Evolutionary conservation across 2,113 vertebrate species (phyloP), one percentile per base, ranked within the genome.

Genomic region (Apodemus sylvaticus): DNA sequence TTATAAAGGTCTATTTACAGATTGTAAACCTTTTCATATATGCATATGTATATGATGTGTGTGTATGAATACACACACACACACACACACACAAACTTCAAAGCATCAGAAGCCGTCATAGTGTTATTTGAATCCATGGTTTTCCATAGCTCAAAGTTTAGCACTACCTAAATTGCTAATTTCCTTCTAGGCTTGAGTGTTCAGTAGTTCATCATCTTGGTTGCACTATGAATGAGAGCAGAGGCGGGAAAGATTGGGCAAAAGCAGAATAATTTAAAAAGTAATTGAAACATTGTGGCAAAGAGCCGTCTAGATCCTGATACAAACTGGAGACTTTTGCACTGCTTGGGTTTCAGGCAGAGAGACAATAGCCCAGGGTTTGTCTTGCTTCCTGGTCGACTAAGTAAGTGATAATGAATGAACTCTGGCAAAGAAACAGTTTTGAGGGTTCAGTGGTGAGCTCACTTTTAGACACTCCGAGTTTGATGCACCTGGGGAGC

Each of bases 391-490:
- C 34, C 29, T 55, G 60, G 58, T 19, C 31, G 66, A 90, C 39
- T 62, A 73, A 83, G 31, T 7, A 24, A 9, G 31, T 90, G 78
- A 77, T 1, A 22, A 11, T 10, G 22, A 22, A 11, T 10, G 22
- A 78, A 86, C 19, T 2, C 17, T 36, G 34, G 66, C 19, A 78
- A 77, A 82, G 17, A 77, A 55, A 29, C 2, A 76, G 1, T 39
- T 24, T 20, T 0, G 1, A 12, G 11, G 24, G 22, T 9, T 12
- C 0, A 2, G 22, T 7, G 7, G 1, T 39, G 26, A 60, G 22
- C 7, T 92, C 45, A 11, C 26, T 58, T 9, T 66, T 53, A 73
- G 86, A 66, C 13, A 39, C 8, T 1, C 5, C 9, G 16, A 81
- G 26, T 82, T 64, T 42, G 51, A 16, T 19, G 9, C 11, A 64